Evolutionary conservation across 1,140 invertebrate genomes (phyloP).

Genomic region (Trichonephila inaurata): DNA sequence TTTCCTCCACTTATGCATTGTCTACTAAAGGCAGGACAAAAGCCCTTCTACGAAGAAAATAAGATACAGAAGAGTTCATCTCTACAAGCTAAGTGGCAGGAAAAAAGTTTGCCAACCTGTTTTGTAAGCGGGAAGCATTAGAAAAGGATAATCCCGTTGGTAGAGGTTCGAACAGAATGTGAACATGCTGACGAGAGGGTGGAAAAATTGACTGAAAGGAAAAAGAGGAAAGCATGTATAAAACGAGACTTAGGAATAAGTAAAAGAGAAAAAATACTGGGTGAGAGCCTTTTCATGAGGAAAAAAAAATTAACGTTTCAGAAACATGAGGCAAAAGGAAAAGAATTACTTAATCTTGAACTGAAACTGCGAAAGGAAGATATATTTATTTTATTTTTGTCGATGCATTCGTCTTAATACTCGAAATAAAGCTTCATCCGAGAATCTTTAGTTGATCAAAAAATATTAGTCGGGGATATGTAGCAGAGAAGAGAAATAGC

Average conservation of each 20-base stretch:
- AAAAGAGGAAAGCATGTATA: not conserved
- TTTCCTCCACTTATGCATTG: not conserved
- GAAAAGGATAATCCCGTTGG: constrained; percentile 22
- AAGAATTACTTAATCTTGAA: too few relatives aligned
- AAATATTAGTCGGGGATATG: too few relatives aligned
- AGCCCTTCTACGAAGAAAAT: not conserved
- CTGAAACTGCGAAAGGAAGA: too few relatives aligned
- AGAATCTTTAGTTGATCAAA: too few relatives aligned
- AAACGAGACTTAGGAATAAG: not conserved
- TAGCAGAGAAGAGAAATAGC: too few relatives aligned
- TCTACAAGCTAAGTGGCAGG: not conserved
- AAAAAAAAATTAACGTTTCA: not conserved
- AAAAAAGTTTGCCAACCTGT: constrained; percentile 53
- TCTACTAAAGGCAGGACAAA: not conserved
- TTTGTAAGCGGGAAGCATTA: constrained; percentile 62
- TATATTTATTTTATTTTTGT: too few relatives aligned
- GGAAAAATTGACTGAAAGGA: not conserved
- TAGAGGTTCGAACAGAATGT: not conserved
- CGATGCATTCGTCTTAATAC: too few relatives aligned
- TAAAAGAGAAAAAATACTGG: not conserved
- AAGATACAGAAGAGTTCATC: not conserved
- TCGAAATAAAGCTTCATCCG: too few relatives aligned
- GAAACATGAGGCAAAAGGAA: not conserved
- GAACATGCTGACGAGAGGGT: not conserved
- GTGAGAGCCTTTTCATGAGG: not conserved